These are phyloP conservation scores for Aegotheles bennettii DNA, from an alignment of 2,113 vertebrate genomes.

Conservation along the genomic window DNA sequence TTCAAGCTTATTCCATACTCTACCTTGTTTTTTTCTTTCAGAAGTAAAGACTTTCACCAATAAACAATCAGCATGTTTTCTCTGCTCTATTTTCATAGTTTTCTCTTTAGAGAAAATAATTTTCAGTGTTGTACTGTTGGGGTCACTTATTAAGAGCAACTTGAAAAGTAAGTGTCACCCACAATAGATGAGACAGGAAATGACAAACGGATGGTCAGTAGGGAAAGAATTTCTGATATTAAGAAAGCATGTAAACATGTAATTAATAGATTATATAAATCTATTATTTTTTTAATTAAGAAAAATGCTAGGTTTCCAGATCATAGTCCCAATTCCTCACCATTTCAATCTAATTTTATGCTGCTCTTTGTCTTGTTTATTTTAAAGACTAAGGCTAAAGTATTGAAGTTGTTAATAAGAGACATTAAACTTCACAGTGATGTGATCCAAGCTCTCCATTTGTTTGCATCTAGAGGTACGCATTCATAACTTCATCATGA, in stretches of 20 bases:
- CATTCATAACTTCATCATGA: not conserved
- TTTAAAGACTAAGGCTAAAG: not conserved
- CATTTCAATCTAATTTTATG: not conserved
- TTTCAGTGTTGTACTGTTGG: not conserved
- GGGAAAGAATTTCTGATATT: not conserved
- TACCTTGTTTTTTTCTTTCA: not conserved
- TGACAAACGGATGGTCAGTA: not conserved
- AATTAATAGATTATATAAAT: not conserved
- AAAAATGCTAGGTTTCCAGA: not conserved
- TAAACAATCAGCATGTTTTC: not conserved
- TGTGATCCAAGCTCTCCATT: not conserved
- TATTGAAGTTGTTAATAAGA: not conserved
- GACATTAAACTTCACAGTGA: not conserved
- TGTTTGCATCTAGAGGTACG: not conserved
- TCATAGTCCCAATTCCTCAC: not conserved
- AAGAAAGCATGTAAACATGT: not conserved
- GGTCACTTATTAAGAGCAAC: not conserved
- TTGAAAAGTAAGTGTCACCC: not conserved
- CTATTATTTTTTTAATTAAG: not conserved
- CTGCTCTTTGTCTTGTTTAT: not conserved
- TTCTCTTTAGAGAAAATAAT: not conserved
- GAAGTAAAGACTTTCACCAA: not conserved
- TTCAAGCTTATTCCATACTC: not conserved
- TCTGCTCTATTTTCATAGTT: not conserved
- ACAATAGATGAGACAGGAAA: not conserved